Base-by-base conservation (phyloP, 92 coral and sea anemone species). In the Umimayanthus kanabou region DNA sequence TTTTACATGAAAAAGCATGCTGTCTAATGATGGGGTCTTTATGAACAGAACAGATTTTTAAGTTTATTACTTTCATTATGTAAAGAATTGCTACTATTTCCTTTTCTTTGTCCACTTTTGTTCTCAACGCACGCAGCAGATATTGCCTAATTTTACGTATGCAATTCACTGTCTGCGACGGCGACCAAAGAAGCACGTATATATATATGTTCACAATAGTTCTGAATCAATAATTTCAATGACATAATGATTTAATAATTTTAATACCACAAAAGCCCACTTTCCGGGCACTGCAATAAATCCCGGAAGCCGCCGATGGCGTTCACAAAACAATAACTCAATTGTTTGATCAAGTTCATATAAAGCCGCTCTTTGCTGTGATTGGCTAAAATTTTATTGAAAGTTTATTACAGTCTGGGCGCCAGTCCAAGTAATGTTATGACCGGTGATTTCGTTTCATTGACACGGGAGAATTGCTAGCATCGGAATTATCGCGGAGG, bases 391-490 rank as follows among this genome's bases (percentile, higher is more conserved):
- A 10, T 9, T 15, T 83, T 67, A 83, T 83, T 83, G 87, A 70
- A 26, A 83, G 87, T 83, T 80, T 81, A 83, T 83, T 83, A 47
- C 78, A 45, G 40, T 83, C 87, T 83, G 42, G 86, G 65, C 65
- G 78, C 87, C 67, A 69, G 78, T 50, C 87, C 45, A 70, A 72
- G 67, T 83, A 33, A 18, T 83, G 87, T 43, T 69, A 39, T 83
- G 67, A 72, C 13, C 39, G 20, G 58, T 45, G 10, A 9, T 47
- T 40, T 3, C 26, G 26, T 39, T 42, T 76, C 87, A 39, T 33
- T 33, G 37, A 33, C 37, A 33, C 37, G 37, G 43, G 39, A 65
- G 22, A 9, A 47, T 47, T 47, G 50, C 50, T 47, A 40, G 29
- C 26, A 69, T 13, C 28, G 25, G 26, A 43, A 16, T 15, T 4